Conservation (phyloP, 2,888 invertebrate genomes). For the Nesidiocoris tenuis region DNA sequence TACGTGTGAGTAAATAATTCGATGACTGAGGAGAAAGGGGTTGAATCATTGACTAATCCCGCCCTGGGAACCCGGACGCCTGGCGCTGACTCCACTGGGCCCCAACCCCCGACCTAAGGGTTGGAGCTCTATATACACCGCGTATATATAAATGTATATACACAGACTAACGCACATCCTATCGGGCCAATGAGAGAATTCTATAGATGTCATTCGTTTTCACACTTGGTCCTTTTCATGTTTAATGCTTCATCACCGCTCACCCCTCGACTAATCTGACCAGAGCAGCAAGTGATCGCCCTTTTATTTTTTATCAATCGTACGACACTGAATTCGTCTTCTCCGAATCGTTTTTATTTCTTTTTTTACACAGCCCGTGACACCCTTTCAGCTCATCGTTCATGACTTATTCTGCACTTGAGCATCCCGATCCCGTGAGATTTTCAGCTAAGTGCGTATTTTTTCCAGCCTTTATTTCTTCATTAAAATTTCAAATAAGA, state of each 20-base stretch:
- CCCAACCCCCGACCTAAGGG: no score
- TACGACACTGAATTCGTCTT: slow-evolving; percentile 5
- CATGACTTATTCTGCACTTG: slow-evolving; percentile 34
- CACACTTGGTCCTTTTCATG: slow-evolving; percentile 35
- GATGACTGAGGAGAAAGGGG: slow-evolving; percentile 26
- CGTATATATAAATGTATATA: no score
- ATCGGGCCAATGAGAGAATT: no score
- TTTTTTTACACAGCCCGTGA: slow-evolving; percentile 16
- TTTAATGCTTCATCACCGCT: slow-evolving; percentile 31
- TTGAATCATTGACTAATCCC: slow-evolving; percentile 41
- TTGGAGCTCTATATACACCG: no score
- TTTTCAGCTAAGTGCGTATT: no score
- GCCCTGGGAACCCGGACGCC: slow-evolving; percentile 38
- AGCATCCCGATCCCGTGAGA: no score
- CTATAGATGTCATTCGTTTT: slow-evolving; percentile 37
- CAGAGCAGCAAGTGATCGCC: slow-evolving; percentile 25
- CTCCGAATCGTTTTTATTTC: no score
- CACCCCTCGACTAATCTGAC: slow-evolving; percentile 19
- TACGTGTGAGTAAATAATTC: slow-evolving; percentile 42
- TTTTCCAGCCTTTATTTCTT: no score
- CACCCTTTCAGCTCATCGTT: slow-evolving; percentile 29
- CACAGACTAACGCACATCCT: no score
- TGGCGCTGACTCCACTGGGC: slow-evolving; percentile 18
- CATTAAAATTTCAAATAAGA: no score
- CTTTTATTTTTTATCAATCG: slow-evolving; percentile 3